Evolutionary conservation across 2,113 vertebrate genomes (phyloP).

Genomic region (Poecile atricapillus): DNA sequence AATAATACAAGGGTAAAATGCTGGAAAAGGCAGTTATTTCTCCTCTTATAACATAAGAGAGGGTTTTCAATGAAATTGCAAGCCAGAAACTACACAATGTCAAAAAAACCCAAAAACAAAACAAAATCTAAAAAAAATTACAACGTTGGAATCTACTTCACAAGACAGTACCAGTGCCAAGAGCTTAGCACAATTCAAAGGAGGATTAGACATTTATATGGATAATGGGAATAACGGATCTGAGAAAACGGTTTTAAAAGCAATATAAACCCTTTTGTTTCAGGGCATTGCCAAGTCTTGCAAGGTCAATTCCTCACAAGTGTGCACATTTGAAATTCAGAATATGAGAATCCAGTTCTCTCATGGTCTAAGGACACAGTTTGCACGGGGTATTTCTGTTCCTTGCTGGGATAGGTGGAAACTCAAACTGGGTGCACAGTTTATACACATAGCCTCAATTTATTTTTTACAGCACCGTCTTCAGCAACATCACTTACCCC

Average conservation of each 20-base stretch:
- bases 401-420: neutral
- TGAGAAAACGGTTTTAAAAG: neutral
- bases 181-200: slow-evolving; percentile 5
- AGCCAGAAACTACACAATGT: neutral
- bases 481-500: neutral
- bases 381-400: neutral
- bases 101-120: neutral
- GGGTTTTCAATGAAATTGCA: neutral
- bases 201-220: slow-evolving; percentile 30
- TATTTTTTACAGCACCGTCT: neutral
- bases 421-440: neutral
- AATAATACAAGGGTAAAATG: neutral
- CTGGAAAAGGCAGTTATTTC: neutral
- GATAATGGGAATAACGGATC: neutral
- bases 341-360: rapidly evolving
- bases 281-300: neutral
- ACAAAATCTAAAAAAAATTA: neutral
- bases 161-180: neutral
- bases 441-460: neutral
- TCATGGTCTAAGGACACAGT: neutral
- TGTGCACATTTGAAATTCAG: neutral
- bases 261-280: slow-evolving; percentile 15
- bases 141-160: neutral
- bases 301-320: slow-evolving; percentile 15
- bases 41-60: neutral